Evolutionary conservation across 2,113 vertebrate genomes (phyloP).

Genomic region (Murina feae): DNA sequence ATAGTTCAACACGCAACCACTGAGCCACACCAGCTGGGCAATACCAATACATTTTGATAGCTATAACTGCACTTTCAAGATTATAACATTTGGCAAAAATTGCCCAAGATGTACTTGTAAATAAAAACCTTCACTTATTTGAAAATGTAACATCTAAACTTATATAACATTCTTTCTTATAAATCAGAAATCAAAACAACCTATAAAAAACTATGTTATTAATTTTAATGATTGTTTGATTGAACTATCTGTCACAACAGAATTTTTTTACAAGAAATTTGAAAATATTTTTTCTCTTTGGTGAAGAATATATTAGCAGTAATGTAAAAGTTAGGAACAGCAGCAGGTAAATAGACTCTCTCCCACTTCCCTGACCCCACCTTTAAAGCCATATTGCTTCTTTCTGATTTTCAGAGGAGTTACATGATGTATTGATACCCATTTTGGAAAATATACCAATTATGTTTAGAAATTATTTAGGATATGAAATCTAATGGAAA

Average conservation of each 20-base stretch:
- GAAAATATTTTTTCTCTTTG: background rate
- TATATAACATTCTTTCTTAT: background rate
- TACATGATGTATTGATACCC: background rate
- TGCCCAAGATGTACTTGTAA: background rate
- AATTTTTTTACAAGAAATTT: conserved; percentile 23
- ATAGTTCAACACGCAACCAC: too few relatives aligned
- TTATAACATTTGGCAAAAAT: background rate
- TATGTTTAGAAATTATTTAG: background rate
- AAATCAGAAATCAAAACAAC: background rate
- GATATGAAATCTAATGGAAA: background rate
- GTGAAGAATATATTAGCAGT: background rate
- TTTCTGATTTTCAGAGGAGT: background rate
- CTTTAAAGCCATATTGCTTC: background rate
- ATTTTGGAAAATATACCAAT: background rate
- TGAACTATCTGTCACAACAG: background rate
- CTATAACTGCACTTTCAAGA: background rate
- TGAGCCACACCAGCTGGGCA: background rate
- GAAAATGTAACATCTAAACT: background rate
- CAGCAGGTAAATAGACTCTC: background rate
- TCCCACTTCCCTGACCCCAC: background rate
- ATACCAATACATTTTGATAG: background rate
- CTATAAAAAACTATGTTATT: background rate
- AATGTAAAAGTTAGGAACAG: background rate
- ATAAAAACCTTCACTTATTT: background rate
- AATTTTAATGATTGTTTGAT: background rate